Conservation (phyloP, 2,113 vertebrate genomes). For the Periophthalmodon schlosseri region DNA sequence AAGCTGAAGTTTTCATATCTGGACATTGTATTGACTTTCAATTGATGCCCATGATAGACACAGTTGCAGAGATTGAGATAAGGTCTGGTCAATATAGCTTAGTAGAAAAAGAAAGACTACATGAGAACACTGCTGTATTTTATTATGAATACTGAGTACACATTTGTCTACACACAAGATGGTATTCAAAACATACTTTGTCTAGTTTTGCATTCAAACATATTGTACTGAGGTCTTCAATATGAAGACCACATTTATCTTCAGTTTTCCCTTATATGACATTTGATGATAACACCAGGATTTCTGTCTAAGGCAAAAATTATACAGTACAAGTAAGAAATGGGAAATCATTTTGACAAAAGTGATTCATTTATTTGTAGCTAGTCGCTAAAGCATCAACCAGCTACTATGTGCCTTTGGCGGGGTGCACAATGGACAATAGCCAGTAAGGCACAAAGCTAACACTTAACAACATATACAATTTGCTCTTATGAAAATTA, state of each 20-base stretch:
- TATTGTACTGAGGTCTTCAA: conserved; percentile 69
- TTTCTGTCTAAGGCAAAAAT: conserved; percentile 25
- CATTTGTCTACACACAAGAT: conserved; percentile 60
- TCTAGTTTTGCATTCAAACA: conserved; percentile 61
- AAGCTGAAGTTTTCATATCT: conserved; percentile 15
- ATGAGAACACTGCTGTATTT: conserved; percentile 60
- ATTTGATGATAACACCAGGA: conserved; percentile 38
- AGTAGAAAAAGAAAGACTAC: conserved; percentile 11
- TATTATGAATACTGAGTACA: conserved; percentile 75
- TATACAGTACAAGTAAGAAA: conserved; percentile 1
- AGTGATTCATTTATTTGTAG: background rate
- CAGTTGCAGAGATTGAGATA: background rate
- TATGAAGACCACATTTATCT: conserved; percentile 69
- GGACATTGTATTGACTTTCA: conserved; percentile 9
- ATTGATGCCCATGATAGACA: background rate
- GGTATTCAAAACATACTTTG: conserved; percentile 62
- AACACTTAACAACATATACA: background rate
- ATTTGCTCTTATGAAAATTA: background rate
- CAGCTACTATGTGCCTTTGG: background rate
- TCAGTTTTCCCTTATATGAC: conserved; percentile 24
- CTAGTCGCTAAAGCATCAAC: background rate
- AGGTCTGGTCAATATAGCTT: background rate
- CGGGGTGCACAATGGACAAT: background rate
- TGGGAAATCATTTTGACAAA: background rate
- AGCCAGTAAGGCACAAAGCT: background rate